These are phyloP conservation scores for Anas platyrhynchos DNA, from an alignment of 2,113 vertebrate species.

Conservation along the genomic window DNA sequence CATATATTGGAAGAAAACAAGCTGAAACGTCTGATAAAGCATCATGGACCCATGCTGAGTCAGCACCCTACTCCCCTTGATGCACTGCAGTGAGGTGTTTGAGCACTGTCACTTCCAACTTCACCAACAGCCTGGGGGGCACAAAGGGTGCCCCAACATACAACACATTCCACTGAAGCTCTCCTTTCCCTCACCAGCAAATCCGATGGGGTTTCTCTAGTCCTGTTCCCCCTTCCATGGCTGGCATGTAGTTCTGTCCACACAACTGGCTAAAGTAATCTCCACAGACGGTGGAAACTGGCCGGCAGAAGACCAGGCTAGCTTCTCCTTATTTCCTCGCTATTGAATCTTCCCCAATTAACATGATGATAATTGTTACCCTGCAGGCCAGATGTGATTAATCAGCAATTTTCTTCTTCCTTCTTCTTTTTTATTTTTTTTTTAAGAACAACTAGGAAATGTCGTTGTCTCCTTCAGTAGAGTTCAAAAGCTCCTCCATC, in stretches of 20 bases:
- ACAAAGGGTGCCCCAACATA: background rate
- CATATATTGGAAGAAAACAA: background rate
- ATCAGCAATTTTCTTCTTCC: constrained; percentile 49
- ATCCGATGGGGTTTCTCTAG: background rate
- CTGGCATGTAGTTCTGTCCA: background rate
- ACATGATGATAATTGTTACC: constrained; percentile 33
- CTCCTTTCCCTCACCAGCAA: background rate
- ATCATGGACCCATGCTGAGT: background rate
- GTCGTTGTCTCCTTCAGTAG: constrained; percentile 31
- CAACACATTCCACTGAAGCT: background rate
- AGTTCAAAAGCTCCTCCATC: constrained; percentile 53
- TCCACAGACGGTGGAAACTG: background rate
- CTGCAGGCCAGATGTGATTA: constrained; percentile 64
- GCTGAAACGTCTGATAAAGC: background rate
- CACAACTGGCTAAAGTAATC: background rate
- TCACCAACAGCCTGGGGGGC: background rate
- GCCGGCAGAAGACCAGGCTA: background rate
- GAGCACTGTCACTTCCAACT: background rate
- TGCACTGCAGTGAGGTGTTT: background rate
- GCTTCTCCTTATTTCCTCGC: background rate
- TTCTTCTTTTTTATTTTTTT: background rate
- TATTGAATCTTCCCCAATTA: constrained; percentile 21
- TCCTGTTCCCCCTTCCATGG: background rate
- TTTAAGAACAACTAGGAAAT: constrained; percentile 38
- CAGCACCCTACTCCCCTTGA: background rate